Evolutionary conservation across 2,888 invertebrate species (phyloP).

Genomic region (Pandemis cinnamomeana): DNA sequence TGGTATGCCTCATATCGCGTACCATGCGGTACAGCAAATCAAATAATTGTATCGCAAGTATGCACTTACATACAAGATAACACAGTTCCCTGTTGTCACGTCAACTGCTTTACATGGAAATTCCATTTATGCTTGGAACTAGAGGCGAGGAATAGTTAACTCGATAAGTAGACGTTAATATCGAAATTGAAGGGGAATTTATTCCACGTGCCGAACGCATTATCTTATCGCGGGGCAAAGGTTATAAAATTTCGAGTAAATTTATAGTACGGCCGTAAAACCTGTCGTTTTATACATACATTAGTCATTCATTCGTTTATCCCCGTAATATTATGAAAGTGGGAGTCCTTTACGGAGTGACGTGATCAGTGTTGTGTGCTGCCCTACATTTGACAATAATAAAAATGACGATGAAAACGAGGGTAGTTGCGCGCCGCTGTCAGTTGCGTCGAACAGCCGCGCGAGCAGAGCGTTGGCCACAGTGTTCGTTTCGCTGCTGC

Average conservation of each 20-base stretch:
- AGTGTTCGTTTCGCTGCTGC: no score
- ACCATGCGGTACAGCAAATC: no score
- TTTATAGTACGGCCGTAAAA: slow-evolving; percentile 16
- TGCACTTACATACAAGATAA: background rate
- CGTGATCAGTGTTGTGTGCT: no score
- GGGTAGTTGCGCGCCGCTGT: no score
- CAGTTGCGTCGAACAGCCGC: no score
- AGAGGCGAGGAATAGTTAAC: background rate
- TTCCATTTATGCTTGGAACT: slow-evolving; percentile 14
- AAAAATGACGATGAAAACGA: no score
- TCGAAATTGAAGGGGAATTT: slow-evolving; percentile 18
- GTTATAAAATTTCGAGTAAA: slow-evolving; percentile 24
- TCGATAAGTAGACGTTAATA: slow-evolving; percentile 10
- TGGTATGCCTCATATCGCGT: no score
- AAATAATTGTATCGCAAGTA: no score
- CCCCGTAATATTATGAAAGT: background rate
- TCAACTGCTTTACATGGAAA: slow-evolving; percentile 12
- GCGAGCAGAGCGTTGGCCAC: no score
- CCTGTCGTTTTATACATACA: slow-evolving; percentile 20
- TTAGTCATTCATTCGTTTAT: slow-evolving; percentile 11
- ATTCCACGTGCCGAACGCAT: slow-evolving; percentile 24
- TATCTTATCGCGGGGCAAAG: slow-evolving; percentile 21
- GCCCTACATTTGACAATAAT: no score
- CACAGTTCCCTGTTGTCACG: background rate
- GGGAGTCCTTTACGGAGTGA: no score